Percentiles rank a stretch among this genome's conserved stretches.
Evolutionary conservation across 2,888 invertebrate species (phyloP).

Genomic region (Atrina japonica): DNA sequence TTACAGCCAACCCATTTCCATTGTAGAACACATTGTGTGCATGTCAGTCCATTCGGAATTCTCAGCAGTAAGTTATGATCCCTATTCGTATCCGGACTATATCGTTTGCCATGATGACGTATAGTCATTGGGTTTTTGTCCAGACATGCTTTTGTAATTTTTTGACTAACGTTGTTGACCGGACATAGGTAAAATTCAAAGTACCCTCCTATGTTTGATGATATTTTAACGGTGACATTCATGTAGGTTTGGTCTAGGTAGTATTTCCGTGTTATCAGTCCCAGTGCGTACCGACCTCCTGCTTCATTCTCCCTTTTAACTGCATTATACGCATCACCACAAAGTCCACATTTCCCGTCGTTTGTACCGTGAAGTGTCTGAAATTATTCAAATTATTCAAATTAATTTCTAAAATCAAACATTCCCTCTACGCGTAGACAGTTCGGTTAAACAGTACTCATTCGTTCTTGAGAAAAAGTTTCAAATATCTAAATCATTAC

Average conservation of each 20-base stretch:
- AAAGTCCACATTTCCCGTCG: constrained; percentile 90
- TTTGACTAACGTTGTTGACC: constrained; percentile 48
- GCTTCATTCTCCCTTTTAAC: constrained; percentile 65
- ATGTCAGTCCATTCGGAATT: constrained; percentile 48
- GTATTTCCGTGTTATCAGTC: constrained; percentile 66
- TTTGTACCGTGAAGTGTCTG: constrained; percentile 40
- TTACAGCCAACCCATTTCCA: constrained; percentile 59
- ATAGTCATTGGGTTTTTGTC: constrained; percentile 51
- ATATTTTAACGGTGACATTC: constrained; percentile 64
- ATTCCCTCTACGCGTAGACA: too few relatives aligned
- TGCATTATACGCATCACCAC: constrained; percentile 88
- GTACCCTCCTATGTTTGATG: constrained; percentile 71
- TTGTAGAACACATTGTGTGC: constrained; percentile 55
- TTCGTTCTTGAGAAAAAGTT: too few relatives aligned
- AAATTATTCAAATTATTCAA: too few relatives aligned
- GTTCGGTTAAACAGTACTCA: too few relatives aligned
- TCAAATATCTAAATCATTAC: too few relatives aligned
- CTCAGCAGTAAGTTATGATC: constrained; percentile 40
- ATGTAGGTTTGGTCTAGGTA: constrained; percentile 61
- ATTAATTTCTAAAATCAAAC: too few relatives aligned
- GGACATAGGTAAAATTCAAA: constrained; percentile 76
- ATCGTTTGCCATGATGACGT: constrained; percentile 45
- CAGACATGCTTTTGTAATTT: constrained; percentile 68
- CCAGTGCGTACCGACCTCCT: constrained; percentile 70
- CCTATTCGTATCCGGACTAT: constrained; percentile 35